Conservation (phyloP, 2,113 vertebrate species). For the Tyrannus savana region DNA sequence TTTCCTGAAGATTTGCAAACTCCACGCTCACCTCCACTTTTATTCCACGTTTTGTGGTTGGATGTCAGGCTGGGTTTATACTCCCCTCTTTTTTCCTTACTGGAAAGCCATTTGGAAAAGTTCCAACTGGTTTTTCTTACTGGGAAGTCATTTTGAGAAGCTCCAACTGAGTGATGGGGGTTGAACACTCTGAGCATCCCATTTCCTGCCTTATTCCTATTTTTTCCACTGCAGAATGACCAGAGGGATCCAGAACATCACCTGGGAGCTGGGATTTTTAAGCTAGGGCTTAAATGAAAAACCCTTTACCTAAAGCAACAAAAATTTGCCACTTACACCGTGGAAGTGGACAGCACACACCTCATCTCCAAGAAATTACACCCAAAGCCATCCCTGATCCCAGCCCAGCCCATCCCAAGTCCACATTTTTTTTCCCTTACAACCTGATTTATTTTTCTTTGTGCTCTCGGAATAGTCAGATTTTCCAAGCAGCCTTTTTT, state of each 20-base stretch:
- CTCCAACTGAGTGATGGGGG: accelerated
- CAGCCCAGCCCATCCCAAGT: neutral
- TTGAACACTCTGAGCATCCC: neutral
- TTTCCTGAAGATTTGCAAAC: neutral
- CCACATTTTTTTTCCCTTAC: neutral
- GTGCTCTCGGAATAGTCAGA: neutral
- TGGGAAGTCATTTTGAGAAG: neutral
- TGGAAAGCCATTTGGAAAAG: neutral
- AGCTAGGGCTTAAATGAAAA: neutral
- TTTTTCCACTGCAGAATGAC: neutral
- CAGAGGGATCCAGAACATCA: accelerated
- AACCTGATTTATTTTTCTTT: neutral
- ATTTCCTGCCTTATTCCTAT: neutral
- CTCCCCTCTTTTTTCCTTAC: neutral
- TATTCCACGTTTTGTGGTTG: neutral
- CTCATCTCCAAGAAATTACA: neutral
- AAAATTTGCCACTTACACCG: neutral
- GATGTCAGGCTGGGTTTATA: neutral
- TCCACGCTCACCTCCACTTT: neutral
- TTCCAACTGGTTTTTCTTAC: neutral
- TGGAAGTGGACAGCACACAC: neutral
- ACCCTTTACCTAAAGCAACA: neutral
- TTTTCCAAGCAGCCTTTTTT: neutral
- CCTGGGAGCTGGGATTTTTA: neutral
- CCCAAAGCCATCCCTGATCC: neutral